These are phyloP conservation scores for Drosophila pectinifera DNA, from an alignment of 1,140 invertebrate species.

Conservation along the genomic window DNA sequence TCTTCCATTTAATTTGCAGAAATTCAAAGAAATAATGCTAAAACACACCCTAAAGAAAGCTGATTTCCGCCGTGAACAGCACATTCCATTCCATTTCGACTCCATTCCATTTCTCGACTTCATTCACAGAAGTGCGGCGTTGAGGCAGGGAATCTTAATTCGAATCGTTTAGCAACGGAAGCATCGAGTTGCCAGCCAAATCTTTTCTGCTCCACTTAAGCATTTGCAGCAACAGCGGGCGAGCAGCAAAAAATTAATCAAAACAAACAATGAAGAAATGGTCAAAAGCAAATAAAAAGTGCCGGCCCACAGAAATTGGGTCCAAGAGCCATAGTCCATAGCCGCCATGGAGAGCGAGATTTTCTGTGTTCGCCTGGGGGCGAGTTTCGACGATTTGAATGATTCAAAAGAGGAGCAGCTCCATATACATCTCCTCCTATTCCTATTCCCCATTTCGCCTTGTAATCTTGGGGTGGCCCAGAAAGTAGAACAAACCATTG, in stretches of 20 bases:
- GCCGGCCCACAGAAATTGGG: conserved; percentile 56
- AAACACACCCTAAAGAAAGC: conserved; percentile 67
- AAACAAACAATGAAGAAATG: conserved; percentile 81
- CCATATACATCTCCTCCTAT: conserved; percentile 23
- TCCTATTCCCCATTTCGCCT: conserved; percentile 30
- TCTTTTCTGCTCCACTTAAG: conserved; percentile 60
- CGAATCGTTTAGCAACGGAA: conserved; percentile 81
- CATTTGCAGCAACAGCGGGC: conserved; percentile 32
- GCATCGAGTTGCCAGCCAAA: conserved; percentile 62
- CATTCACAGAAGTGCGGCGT: conserved; percentile 56
- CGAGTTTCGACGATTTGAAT: conserved; percentile 63
- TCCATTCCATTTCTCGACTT: conserved; percentile 58
- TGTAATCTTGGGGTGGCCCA: conserved; percentile 55
- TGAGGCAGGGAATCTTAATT: conserved; percentile 70
- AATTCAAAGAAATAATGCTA: neutral
- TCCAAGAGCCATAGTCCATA: conserved; percentile 38
- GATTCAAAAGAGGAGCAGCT: conserved; percentile 64
- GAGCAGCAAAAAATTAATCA: conserved; percentile 71
- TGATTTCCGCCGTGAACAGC: conserved; percentile 68
- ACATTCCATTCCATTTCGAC: conserved; percentile 60
- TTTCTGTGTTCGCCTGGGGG: conserved; percentile 45
- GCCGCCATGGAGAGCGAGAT: conserved; percentile 23
- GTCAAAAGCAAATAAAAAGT: conserved; percentile 75
- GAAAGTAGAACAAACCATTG: conserved; percentile 63
- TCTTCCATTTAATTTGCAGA: neutral